These are phyloP conservation scores for Phrynocephalus vlangalii DNA, from an alignment of 2,797 vertebrate species.

Conservation along the genomic window DNA sequence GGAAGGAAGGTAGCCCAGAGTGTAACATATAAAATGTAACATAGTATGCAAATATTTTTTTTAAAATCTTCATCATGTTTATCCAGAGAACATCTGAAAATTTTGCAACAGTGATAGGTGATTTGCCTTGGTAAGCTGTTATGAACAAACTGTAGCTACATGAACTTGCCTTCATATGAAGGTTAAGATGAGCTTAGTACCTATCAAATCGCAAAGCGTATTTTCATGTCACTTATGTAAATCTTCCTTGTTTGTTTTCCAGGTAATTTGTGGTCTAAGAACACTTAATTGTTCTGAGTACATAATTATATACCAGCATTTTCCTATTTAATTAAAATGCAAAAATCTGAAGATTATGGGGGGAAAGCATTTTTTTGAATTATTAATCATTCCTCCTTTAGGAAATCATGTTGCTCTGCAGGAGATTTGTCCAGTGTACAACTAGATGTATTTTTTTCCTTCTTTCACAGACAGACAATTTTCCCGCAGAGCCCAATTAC, in stretches of 20 bases:
- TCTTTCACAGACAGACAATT: constrained; percentile 99
- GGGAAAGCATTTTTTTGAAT: constrained; percentile 78
- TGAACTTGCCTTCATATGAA: background rate
- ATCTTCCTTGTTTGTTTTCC: constrained; percentile 83
- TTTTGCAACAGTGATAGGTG: background rate
- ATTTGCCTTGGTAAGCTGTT: background rate
- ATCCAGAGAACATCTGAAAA: background rate
- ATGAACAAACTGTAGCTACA: background rate
- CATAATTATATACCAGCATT: constrained; percentile 86
- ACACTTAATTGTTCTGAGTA: constrained; percentile 84
- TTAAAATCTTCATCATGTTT: background rate
- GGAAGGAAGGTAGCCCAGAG: background rate
- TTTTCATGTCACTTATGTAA: constrained; percentile 73
- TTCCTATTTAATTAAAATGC: constrained; percentile 87
- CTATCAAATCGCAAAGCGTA: constrained; percentile 74
- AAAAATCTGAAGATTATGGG: constrained; percentile 85
- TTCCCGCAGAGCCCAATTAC: constrained; percentile 99
- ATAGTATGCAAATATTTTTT: background rate
- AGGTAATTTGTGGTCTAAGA: constrained; percentile 86
- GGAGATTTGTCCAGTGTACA: constrained; percentile 86
- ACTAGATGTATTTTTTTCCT: constrained; percentile 87
- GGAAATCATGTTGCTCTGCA: constrained; percentile 90
- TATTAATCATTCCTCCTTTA: constrained; percentile 91
- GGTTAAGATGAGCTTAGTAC: constrained; percentile 76
- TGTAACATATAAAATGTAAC: background rate